These are phyloP conservation scores for Philaethria dido DNA, from an alignment of 2,888 invertebrate genomes.

Conservation along the genomic window DNA sequence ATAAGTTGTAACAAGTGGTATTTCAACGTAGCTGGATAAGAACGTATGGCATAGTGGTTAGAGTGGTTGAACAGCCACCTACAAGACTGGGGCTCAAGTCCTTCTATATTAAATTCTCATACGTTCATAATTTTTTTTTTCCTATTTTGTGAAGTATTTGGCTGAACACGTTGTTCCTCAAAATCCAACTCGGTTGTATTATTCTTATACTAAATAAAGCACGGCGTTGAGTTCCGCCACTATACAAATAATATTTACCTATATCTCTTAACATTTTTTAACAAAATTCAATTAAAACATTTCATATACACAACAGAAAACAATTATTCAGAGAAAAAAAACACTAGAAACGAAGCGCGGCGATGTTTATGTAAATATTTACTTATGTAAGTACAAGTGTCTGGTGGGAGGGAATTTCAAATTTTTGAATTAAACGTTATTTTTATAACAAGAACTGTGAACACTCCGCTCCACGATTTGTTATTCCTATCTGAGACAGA, in stretches of 20 bases:
- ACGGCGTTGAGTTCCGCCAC: too few species aligned
- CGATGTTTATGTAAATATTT: slow-evolving; percentile 46
- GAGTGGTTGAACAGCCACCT: too few species aligned
- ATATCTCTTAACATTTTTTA: background rate
- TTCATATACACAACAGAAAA: background rate
- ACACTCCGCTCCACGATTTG: slow-evolving; percentile 43
- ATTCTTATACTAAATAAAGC: too few species aligned
- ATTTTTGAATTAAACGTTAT: slow-evolving; percentile 46
- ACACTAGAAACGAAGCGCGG: slow-evolving; percentile 2
- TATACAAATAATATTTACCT: background rate
- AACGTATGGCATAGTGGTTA: too few species aligned
- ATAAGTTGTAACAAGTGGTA: too few species aligned
- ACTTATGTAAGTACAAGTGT: slow-evolving; percentile 30
- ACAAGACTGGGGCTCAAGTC: too few species aligned
- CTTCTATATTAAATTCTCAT: too few species aligned
- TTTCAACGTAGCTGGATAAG: too few species aligned
- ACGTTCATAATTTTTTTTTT: too few species aligned
- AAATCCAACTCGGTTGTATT: too few species aligned
- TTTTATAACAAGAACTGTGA: slow-evolving; percentile 46
- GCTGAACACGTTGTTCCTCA: too few species aligned
- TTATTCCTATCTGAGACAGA: slow-evolving; percentile 46
- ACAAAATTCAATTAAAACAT: slow-evolving; percentile 12
- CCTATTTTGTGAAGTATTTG: too few species aligned
- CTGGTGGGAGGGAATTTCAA: slow-evolving; percentile 44
- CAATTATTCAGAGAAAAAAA: slow-evolving; percentile 20